phyloP scores from a whole-genome alignment of 2,113 vertebrate species.

The Notarius lentiginosus region DNA sequence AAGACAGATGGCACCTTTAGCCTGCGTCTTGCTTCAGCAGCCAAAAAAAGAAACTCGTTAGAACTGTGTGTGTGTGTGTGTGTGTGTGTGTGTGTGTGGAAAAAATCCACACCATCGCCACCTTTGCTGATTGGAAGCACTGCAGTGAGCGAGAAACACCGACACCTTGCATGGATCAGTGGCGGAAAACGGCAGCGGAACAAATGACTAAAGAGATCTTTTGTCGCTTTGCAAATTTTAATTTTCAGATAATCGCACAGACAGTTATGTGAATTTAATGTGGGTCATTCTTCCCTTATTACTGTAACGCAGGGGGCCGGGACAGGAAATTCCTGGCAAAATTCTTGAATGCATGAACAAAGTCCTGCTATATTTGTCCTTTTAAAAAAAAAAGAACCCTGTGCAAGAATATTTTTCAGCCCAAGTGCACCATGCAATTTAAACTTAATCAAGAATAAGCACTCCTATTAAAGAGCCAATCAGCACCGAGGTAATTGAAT shows the following conservation, averaged over 20 bases:
- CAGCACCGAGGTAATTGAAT: neutral
- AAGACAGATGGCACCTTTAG: conserved; percentile 12
- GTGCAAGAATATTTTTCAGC: conserved; percentile 11
- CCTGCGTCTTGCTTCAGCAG: neutral
- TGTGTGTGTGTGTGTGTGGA: too few species aligned
- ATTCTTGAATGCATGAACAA: conserved; percentile 1
- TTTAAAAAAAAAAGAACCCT: neutral
- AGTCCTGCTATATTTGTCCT: neutral
- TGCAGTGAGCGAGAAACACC: neutral
- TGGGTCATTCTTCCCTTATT: neutral
- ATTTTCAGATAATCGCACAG: neutral
- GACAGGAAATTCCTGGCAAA: conserved; percentile 6
- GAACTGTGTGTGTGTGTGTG: neutral
- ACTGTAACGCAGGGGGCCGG: neutral
- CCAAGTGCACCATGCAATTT: neutral
- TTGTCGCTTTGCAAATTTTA: neutral
- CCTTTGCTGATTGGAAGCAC: neutral
- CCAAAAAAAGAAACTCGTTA: conserved; percentile 4
- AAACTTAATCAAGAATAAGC: neutral
- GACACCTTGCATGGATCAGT: neutral
- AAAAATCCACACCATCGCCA: too few species aligned
- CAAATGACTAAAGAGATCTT: neutral
- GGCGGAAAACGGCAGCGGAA: neutral
- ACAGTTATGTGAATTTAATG: neutral
- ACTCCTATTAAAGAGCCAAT: neutral